Evolutionary conservation across 2,888 invertebrate genomes (phyloP), one percentile per base, ranked within the genome.

Genomic region (Orchesellides sinensis): DNA sequence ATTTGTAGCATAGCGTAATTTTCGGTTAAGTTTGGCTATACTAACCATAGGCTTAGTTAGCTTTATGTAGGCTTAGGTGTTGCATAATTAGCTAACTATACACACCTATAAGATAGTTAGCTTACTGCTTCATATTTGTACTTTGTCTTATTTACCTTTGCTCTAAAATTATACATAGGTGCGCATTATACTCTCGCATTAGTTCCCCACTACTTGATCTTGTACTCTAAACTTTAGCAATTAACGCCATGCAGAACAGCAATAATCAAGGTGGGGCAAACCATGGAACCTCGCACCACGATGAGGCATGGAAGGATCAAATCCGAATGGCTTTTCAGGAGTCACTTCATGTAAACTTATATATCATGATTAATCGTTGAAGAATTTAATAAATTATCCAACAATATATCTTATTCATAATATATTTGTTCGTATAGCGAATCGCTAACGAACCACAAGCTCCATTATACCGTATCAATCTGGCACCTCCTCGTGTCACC

Each of bases 261-360:
- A n/a, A n/a, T n/a, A n/a, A n/a, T n/a, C n/a, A n/a, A n/a, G n/a
- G n/a, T n/a, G n/a, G n/a, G n/a, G n/a, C n/a, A n/a, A n/a, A n/a
- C n/a, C n/a, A n/a, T n/a, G n/a, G n/a, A n/a, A n/a, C n/a, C n/a
- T n/a, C n/a, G n/a, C 25, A 8, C 23, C 12, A 66, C 0, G 68
- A 66, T 68, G 68, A 77, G n/a, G 17, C n/a, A n/a, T 77, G 77
- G 77, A 77, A 68, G n/a, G 56, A 68, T 4, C 66, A 77, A 56
- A 77, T 77, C 21, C 66, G 77, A 14, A 61, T 5, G 12, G 74
- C 74, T 4, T 27, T 74, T 27, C 32, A 65, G 19, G 74, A 74
- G 25, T 63, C 74, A 1, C 19, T 23, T n/a, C 49, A 63, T 56
- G 70, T 70, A 12, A 40, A n/a, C 27, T 32, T 32, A 10, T 10